Evolutionary conservation across 2,113 vertebrate genomes (phyloP).

Genomic region (Philantomba maxwellii): DNA sequence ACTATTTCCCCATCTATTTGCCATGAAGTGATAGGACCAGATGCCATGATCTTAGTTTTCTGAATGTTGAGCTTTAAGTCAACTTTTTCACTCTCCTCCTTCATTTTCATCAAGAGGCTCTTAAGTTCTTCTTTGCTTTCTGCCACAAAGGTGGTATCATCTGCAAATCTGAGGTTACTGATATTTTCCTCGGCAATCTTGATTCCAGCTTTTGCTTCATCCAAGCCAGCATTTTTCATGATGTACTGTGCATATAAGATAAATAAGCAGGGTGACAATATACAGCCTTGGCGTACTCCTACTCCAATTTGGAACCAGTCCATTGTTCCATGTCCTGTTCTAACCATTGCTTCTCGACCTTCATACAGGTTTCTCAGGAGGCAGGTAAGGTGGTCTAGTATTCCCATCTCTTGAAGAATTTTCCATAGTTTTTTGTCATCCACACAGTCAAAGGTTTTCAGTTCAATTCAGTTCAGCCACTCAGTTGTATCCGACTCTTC

Average conservation of each 20-base stretch:
- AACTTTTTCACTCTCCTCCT: not conserved
- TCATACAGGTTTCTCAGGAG: not conserved
- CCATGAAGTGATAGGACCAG: not conserved
- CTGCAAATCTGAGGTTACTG: not conserved
- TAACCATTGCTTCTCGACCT: not conserved
- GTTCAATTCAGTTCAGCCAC: not conserved
- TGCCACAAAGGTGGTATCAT: not conserved
- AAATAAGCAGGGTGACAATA: not conserved
- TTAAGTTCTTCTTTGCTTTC: not conserved
- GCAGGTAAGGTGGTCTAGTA: not conserved
- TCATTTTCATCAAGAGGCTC: not conserved
- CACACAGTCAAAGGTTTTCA: not conserved
- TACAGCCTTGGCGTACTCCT: not conserved
- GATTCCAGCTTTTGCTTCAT: not conserved
- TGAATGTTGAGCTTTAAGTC: not conserved
- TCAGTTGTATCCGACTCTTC: not conserved
- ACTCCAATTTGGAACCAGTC: not conserved
- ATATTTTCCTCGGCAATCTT: rapidly evolving
- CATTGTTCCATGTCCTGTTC: not conserved
- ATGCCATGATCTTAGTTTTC: not conserved
- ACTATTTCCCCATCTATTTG: not conserved
- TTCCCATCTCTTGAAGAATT: not conserved
- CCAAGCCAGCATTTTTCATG: not conserved
- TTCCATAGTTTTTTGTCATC: not conserved
- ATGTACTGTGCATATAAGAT: not conserved